These are phyloP conservation scores for Gymnocypris eckloni DNA, from an alignment of 2,797 vertebrate species.

Conservation along the genomic window DNA sequence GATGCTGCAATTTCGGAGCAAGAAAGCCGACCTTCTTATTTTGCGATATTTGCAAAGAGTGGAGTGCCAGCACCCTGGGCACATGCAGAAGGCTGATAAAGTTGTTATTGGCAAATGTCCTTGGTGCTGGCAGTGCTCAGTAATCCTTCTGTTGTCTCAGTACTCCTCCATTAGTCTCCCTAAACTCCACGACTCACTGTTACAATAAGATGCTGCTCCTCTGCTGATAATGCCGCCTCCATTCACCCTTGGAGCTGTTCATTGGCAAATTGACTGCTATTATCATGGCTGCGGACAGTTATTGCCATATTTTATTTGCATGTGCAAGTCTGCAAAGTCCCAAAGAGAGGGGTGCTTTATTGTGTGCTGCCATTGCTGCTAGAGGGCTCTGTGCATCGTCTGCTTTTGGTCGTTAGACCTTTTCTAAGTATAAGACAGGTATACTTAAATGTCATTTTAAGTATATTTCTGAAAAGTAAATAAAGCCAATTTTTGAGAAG, in stretches of 20 bases:
- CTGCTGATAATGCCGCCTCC: conserved; percentile 86
- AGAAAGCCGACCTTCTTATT: conserved; percentile 88
- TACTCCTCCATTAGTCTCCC: conserved; percentile 89
- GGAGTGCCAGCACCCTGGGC: conserved; percentile 79
- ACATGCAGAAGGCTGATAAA: conserved; percentile 93
- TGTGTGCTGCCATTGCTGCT: neutral
- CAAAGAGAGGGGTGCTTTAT: neutral
- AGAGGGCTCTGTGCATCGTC: neutral
- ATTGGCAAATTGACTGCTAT: conserved; percentile 82
- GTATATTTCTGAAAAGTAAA: too few species aligned
- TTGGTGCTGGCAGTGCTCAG: conserved; percentile 79
- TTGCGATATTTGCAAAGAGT: conserved; percentile 81
- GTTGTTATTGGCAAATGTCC: conserved; percentile 92
- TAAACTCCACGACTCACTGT: conserved; percentile 83
- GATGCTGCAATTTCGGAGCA: conserved; percentile 78
- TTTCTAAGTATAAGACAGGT: too few species aligned
- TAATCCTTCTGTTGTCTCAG: conserved; percentile 83
- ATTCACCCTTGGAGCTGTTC: conserved; percentile 79
- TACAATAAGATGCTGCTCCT: conserved; percentile 91
- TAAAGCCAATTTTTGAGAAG: too few species aligned
- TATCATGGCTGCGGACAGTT: conserved; percentile 78
- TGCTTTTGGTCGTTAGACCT: neutral
- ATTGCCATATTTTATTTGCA: conserved; percentile 78
- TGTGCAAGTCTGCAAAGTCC: conserved; percentile 19
- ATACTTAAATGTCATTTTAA: too few species aligned